Percentiles rank a stretch among this genome's conserved stretches.
phyloP scores from a whole-genome alignment of 64 coral and sea anemone species.

The Platygyra sinensis region DNA sequence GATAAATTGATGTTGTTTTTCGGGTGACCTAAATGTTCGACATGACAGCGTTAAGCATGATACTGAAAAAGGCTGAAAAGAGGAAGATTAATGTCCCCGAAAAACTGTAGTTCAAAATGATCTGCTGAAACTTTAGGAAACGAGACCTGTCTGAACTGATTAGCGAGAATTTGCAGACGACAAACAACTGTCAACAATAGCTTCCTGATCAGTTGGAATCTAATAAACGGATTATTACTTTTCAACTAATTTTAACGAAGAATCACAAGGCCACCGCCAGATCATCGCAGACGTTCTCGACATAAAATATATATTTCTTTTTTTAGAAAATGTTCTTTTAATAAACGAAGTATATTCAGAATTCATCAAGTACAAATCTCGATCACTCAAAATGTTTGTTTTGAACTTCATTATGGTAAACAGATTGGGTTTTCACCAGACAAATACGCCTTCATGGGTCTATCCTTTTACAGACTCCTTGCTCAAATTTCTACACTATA shows the following conservation, averaged over 20 bases:
- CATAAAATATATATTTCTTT: neutral
- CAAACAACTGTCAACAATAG: neutral
- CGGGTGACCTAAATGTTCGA: constrained; percentile 4
- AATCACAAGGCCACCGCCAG: neutral
- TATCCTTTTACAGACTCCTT: neutral
- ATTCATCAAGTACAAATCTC: no score
- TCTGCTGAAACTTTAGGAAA: constrained; percentile 10
- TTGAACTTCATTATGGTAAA: neutral
- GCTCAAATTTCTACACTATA: neutral
- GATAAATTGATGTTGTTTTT: neutral
- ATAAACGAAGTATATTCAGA: no score
- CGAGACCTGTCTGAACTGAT: constrained; percentile 30
- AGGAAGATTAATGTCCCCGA: neutral
- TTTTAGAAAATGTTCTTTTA: no score
- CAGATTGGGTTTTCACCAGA: neutral
- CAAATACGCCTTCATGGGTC: neutral
- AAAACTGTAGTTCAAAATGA: constrained; percentile 22
- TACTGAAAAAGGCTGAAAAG: neutral
- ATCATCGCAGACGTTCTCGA: neutral
- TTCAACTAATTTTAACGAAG: neutral
- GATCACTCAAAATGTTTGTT: no score
- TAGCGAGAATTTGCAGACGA: constrained; percentile 21
- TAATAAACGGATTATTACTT: constrained; percentile 30
- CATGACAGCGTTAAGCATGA: constrained; percentile 19
- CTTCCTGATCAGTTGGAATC: constrained; percentile 26